Evolutionary conservation across 2,888 invertebrate genomes (phyloP).

Genomic region (Malthinus flaveolus): DNA sequence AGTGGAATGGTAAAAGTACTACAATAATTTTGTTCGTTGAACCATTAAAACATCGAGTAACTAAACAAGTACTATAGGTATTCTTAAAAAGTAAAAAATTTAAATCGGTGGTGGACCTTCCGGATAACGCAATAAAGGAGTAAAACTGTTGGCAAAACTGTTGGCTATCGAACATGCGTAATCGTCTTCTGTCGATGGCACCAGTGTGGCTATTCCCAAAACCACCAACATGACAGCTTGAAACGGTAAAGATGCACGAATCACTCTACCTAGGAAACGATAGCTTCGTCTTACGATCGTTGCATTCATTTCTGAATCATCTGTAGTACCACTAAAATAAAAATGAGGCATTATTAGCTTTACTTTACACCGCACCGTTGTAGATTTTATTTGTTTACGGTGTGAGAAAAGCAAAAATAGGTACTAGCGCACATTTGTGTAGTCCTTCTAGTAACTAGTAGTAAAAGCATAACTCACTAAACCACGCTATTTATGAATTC

Average conservation of each 20-base stretch:
- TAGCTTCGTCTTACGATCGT: conserved; percentile 75
- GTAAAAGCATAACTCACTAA: no score
- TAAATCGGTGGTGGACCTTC: conserved; percentile 93
- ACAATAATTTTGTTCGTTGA: conserved; percentile 10
- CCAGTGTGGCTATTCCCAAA: conserved; percentile 89
- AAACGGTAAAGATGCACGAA: conserved; percentile 90
- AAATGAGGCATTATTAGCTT: conserved; percentile 17
- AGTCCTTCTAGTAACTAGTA: no score
- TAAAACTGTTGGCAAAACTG: conserved; percentile 79
- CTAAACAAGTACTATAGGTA: not conserved
- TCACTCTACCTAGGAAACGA: conserved; percentile 85
- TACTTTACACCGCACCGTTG: not conserved
- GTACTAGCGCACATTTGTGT: no score
- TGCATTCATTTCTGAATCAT: conserved; percentile 60
- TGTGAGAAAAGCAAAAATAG: not conserved
- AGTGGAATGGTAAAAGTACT: conserved; percentile 25
- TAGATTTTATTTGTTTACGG: no score
- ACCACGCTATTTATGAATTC: no score
- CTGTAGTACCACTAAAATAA: conserved; percentile 56
- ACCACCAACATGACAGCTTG: conserved; percentile 92
- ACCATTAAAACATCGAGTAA: not conserved
- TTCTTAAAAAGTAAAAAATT: conserved; percentile 21
- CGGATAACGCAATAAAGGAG: conserved; percentile 87
- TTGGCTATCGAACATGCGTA: conserved; percentile 85
- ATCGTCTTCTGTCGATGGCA: conserved; percentile 86